Conservation (phyloP, 1,140 invertebrate species). For the Aphidius gifuensis region DNA sequence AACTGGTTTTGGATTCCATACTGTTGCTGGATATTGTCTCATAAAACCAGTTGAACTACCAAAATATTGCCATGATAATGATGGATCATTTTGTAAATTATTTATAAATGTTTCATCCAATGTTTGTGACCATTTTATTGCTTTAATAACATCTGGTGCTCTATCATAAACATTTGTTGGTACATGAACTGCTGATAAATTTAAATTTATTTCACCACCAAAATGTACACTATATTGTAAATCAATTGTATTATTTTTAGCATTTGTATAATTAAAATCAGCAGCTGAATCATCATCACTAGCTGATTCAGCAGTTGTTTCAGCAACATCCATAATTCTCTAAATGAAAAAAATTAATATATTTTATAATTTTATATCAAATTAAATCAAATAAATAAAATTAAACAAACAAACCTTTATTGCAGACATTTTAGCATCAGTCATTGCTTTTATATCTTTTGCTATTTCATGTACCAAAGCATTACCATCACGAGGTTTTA, state of each 20-base stretch:
- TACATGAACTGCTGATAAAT: conserved; percentile 87
- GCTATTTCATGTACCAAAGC: conserved; percentile 73
- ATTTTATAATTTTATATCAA: not conserved
- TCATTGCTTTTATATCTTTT: conserved; percentile 76
- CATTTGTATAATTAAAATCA: conserved; percentile 69
- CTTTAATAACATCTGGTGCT: conserved; percentile 46
- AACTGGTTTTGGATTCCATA: conserved; percentile 68
- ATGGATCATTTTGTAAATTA: conserved; percentile 84
- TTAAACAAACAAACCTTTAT: conserved; percentile 60
- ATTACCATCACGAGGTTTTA: conserved; percentile 67
- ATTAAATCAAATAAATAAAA: not conserved
- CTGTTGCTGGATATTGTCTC: conserved; percentile 84
- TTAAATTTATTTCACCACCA: conserved; percentile 77
- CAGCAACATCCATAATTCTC: conserved; percentile 79
- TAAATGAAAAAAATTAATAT: conserved; percentile 34
- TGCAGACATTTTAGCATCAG: conserved; percentile 79
- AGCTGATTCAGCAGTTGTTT: conserved; percentile 65
- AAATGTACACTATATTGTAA: conserved; percentile 74
- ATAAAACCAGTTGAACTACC: conserved; percentile 93
- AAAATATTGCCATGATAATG: conserved; percentile 95
- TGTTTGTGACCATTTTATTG: conserved; percentile 73
- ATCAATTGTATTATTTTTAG: conserved; percentile 65
- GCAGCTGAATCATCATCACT: conserved; percentile 61
- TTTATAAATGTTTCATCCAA: conserved; percentile 84
- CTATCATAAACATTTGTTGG: conserved; percentile 93